phyloP scores from a whole-genome alignment of 1,140 invertebrate species.

The Nymphalis io region DNA sequence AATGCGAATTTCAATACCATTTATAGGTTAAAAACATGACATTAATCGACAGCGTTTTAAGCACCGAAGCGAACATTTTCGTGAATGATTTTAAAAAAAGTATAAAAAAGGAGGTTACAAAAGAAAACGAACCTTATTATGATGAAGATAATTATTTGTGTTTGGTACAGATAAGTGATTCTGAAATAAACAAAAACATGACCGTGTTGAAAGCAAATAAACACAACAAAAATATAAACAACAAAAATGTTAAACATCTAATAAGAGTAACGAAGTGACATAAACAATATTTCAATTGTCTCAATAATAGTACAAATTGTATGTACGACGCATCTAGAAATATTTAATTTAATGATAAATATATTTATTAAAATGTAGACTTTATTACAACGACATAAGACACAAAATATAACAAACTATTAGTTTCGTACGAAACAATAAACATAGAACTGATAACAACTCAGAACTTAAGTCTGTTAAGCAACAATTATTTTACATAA shows the following conservation, averaged over 20 bases:
- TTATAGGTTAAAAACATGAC: constrained; percentile 3
- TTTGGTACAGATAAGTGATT: constrained; percentile 93
- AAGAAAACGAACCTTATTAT: constrained; percentile 87
- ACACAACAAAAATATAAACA: constrained; percentile 79
- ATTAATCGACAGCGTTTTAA: constrained; percentile 40
- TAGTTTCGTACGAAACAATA: constrained; percentile 1
- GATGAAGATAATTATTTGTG: constrained; percentile 91
- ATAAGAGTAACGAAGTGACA: constrained; percentile 9
- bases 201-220: constrained; percentile 82
- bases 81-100: constrained; percentile 53
- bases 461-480: neutral
- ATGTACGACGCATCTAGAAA: neutral
- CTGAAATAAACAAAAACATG: constrained; percentile 90
- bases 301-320: neutral
- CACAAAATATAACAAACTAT: constrained; percentile 1
- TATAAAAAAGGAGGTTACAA: constrained; percentile 70
- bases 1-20: constrained; percentile 5
- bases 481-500: neutral
- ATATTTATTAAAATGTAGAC: neutral
- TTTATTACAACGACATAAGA: constrained; percentile 1
- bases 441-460: neutral
- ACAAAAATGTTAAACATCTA: constrained; percentile 53
- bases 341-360: neutral
- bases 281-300: neutral
- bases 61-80: constrained; percentile 55